Evolutionary conservation across 2,113 vertebrate species (phyloP).

Genomic region (Trogon surrucura): DNA sequence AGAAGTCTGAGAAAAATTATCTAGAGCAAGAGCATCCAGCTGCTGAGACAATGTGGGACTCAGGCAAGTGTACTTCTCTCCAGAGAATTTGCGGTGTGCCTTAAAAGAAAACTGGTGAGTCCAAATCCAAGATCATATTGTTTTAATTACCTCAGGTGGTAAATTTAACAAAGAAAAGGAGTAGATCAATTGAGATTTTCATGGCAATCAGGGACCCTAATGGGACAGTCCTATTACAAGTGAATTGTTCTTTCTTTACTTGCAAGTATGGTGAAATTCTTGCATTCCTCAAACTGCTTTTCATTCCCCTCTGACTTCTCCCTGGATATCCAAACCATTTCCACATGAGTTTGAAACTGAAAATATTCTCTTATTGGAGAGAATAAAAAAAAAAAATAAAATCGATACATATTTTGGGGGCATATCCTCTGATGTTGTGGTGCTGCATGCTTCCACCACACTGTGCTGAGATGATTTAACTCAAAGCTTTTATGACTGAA

Average conservation of each 20-base stretch:
- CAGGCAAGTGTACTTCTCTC: neutral
- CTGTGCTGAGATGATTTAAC: slow-evolving; percentile 25
- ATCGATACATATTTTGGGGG: neutral
- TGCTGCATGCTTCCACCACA: slow-evolving; percentile 59
- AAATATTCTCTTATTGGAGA: neutral
- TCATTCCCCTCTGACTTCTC: slow-evolving; percentile 56
- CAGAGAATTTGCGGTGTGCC: neutral
- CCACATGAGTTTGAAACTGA: neutral
- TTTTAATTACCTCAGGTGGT: neutral
- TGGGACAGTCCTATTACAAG: slow-evolving; percentile 77
- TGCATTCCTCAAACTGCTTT: slow-evolving; percentile 55
- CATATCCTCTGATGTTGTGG: slow-evolving; percentile 18
- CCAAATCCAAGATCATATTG: neutral
- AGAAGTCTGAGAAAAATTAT: neutral
- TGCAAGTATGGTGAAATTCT: slow-evolving; percentile 62
- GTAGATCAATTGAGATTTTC: slow-evolving; percentile 9
- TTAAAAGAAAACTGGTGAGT: neutral
- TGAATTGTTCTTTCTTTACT: slow-evolving; percentile 78
- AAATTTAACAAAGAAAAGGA: slow-evolving; percentile 41
- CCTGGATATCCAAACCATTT: slow-evolving; percentile 56
- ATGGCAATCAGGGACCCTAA: slow-evolving; percentile 74
- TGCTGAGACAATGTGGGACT: neutral
- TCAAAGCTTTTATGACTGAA: slow-evolving; percentile 46
- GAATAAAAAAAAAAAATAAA: neutral
- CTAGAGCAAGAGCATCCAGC: neutral